These are phyloP conservation scores for Perdita meconis DNA, from an alignment of 2,888 invertebrate species.

Conservation along the genomic window DNA sequence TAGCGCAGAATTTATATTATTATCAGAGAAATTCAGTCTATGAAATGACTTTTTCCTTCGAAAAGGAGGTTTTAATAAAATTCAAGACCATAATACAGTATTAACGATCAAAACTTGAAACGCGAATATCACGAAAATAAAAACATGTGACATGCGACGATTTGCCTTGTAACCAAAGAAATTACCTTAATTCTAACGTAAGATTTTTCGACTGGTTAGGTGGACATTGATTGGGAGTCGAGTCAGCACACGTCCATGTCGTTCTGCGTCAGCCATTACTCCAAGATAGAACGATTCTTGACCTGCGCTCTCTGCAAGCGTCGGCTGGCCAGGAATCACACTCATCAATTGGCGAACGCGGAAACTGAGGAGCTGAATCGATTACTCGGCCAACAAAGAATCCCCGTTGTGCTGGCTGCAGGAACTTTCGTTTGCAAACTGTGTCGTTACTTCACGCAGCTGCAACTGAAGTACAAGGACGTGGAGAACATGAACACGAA, in stretches of 20 bases:
- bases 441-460: slow-evolving; percentile 91
- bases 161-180: no score
- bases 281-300: slow-evolving; percentile 89
- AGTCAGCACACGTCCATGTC: slow-evolving; percentile 81
- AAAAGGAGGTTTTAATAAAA: no score
- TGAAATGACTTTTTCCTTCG: no score
- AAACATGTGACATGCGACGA: no score
- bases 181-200: no score
- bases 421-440: slow-evolving; percentile 92
- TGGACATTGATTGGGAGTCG: slow-evolving; percentile 84
- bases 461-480: slow-evolving; percentile 87
- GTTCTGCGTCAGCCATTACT: slow-evolving; percentile 88
- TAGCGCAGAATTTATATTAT: no score
- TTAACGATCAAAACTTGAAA: no score
- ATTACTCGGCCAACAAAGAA: slow-evolving; percentile 86
- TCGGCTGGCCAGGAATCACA: slow-evolving; percentile 90
- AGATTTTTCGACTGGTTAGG: slow-evolving; percentile 70
- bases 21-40: no score
- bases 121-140: no score
- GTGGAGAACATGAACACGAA: slow-evolving; percentile 84
- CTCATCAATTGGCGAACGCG: slow-evolving; percentile 88
- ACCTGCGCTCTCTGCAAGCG: slow-evolving; percentile 92
- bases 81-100: no score
- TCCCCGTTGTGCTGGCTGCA: slow-evolving; percentile 89
- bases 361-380: slow-evolving; percentile 85